A percentile compares a stretch with the other conserved stretches of the same genome.
Conservation (phyloP, 2,888 invertebrate species). For the Lithosia quadra region DNA sequence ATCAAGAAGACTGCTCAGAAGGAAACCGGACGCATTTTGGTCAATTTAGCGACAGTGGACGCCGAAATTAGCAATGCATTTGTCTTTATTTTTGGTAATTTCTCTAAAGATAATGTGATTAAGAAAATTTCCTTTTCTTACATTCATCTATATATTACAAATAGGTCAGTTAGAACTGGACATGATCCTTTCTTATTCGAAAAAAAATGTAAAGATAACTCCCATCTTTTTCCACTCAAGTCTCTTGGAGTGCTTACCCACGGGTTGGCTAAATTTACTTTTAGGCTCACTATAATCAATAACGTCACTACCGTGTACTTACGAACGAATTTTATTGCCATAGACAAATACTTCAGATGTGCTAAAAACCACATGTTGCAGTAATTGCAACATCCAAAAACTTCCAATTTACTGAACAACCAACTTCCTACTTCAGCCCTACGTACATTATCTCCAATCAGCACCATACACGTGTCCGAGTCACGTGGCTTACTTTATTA, state of each 20-base stretch:
- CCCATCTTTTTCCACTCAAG: not conserved
- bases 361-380: constrained; percentile 32
- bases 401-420: constrained; percentile 30
- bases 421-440: constrained; percentile 29
- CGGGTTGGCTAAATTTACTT: too few species aligned
- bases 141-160: not conserved
- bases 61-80: not conserved
- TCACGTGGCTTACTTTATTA: constrained; percentile 59
- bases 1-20: not conserved
- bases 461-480: constrained; percentile 51
- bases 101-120: too few species aligned
- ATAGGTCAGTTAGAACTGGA: too few species aligned
- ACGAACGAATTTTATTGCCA: not conserved
- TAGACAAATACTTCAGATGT: constrained; percentile 4
- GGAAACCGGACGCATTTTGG: not conserved
- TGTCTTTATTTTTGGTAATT: not conserved
- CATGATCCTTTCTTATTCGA: not conserved
- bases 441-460: constrained; percentile 54
- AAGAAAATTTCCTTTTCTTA: not conserved
- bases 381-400: constrained; percentile 23
- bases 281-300: too few species aligned
- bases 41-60: not conserved
- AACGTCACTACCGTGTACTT: not conserved
- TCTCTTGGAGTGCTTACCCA: too few species aligned
- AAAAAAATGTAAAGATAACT: not conserved